Conservation (phyloP, 1,140 invertebrate genomes). For the Zelostemma sp. region DNA sequence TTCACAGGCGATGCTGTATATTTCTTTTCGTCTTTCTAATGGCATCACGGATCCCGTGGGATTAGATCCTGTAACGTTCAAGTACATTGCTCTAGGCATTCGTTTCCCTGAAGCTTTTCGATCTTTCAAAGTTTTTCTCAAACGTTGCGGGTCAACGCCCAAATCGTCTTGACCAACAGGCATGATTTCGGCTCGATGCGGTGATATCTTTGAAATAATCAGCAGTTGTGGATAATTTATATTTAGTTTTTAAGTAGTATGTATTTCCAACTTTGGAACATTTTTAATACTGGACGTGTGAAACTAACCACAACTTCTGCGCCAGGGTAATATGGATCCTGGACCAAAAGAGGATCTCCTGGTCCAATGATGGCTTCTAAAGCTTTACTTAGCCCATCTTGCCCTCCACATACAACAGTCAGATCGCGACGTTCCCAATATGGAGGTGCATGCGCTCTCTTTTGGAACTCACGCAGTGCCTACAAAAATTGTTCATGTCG, state of each 20-base stretch:
- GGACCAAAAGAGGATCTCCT: constrained; percentile 80
- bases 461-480: constrained; percentile 76
- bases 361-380: constrained; percentile 76
- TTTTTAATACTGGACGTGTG: background rate
- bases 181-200: constrained; percentile 69
- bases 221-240: no score
- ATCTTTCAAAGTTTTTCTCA: constrained; percentile 66
- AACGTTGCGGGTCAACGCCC: constrained; percentile 68
- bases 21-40: constrained; percentile 76
- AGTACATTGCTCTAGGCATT: constrained; percentile 76
- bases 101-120: constrained; percentile 66
- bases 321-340: constrained; percentile 79
- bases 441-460: constrained; percentile 77
- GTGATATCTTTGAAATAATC: constrained; percentile 68
- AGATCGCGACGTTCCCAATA: constrained; percentile 74
- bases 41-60: constrained; percentile 79
- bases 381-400: constrained; percentile 82
- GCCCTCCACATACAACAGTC: constrained; percentile 79
- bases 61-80: constrained; percentile 76
- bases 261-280: background rate
- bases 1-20: constrained; percentile 81
- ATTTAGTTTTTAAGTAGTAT: background rate
- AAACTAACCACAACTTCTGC: constrained; percentile 77
- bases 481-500: no score
- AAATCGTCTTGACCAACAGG: constrained; percentile 70